Evolutionary conservation across 2,888 invertebrate genomes (phyloP).

Genomic region (Arrhopalites spinosus): DNA sequence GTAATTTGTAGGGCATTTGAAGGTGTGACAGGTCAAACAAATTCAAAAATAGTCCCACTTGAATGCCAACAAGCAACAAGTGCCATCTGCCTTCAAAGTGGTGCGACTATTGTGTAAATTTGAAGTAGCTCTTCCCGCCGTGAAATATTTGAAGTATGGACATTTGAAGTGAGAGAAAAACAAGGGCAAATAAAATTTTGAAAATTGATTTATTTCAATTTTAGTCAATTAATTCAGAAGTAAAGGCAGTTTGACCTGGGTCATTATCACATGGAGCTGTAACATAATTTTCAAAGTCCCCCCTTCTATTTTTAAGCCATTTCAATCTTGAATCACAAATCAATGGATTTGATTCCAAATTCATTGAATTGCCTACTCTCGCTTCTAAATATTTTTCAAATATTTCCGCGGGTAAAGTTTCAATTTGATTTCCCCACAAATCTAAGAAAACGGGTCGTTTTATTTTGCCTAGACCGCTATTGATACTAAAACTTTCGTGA

Average conservation of each 20-base stretch:
- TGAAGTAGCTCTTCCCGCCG: no score
- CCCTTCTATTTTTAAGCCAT: not conserved
- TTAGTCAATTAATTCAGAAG: not conserved
- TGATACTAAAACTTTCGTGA: not conserved
- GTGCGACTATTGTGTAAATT: no score
- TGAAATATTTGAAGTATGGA: no score
- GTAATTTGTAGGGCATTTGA: no score
- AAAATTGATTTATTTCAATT: no score
- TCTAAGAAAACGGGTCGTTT: not conserved
- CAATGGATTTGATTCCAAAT: not conserved
- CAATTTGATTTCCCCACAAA: not conserved
- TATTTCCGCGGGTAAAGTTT: not conserved
- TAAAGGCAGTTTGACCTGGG: not conserved
- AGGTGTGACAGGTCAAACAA: no score
- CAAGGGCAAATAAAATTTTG: no score
- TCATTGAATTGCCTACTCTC: not conserved
- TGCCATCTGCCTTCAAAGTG: no score
- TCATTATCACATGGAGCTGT: not conserved
- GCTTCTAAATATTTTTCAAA: not conserved
- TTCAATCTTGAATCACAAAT: not conserved
- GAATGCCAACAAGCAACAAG: no score
- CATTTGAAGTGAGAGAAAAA: no score
- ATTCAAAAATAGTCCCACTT: no score
- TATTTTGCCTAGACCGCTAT: not conserved
- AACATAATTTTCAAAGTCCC: not conserved